Conservation (phyloP, 2,797 vertebrate species). For the Alca torda region DNA sequence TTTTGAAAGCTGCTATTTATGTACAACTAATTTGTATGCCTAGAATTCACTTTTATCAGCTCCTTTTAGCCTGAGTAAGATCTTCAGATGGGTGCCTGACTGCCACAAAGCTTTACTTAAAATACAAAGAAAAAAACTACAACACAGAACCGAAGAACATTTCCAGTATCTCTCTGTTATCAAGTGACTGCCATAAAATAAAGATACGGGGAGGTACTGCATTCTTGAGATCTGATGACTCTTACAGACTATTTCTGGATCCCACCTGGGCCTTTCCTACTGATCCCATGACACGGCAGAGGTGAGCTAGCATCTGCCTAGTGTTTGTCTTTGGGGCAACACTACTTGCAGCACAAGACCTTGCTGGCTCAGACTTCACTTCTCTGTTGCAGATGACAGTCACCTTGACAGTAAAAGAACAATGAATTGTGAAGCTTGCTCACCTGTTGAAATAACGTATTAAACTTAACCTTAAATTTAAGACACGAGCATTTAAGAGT, state of each 20-base stretch:
- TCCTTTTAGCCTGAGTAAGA: background rate
- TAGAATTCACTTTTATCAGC: background rate
- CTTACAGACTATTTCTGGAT: background rate
- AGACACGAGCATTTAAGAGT: background rate
- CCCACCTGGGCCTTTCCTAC: background rate
- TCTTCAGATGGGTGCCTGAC: background rate
- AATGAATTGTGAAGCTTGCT: background rate
- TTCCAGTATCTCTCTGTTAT: background rate
- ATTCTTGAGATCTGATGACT: background rate
- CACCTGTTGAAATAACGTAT: background rate
- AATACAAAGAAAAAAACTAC: background rate
- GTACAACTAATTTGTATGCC: background rate
- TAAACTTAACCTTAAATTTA: background rate
- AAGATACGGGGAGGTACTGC: background rate
- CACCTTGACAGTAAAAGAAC: background rate
- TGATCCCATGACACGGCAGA: background rate
- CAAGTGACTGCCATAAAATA: background rate
- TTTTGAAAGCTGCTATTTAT: slow-evolving; percentile 8
- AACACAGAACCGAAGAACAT: background rate
- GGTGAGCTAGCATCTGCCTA: background rate
- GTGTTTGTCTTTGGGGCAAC: background rate
- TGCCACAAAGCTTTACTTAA: background rate
- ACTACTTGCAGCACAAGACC: background rate
- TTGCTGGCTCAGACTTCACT: background rate
- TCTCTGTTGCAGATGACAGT: background rate